Evolutionary conservation across 2,888 invertebrate genomes (phyloP).

Genomic region (Agrilus cyanescens): DNA sequence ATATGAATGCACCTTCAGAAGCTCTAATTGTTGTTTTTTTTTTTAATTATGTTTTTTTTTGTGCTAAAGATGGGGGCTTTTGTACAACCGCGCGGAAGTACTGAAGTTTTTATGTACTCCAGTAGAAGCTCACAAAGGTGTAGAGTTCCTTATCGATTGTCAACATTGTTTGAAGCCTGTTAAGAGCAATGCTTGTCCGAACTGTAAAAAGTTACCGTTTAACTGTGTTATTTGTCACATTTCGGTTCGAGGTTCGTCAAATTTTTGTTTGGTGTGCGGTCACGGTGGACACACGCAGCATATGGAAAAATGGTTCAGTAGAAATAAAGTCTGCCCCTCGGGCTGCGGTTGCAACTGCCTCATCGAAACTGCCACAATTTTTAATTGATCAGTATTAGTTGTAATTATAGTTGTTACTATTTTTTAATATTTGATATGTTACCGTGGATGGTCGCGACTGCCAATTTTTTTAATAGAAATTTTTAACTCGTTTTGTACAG

Average conservation of each 20-base stretch:
- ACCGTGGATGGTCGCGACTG: too few relatives aligned
- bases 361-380: slow-evolving; percentile 49
- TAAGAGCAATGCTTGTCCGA: slow-evolving; percentile 55
- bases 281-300: slow-evolving; percentile 88
- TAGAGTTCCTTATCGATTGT: slow-evolving; percentile 65
- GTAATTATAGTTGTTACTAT: too few relatives aligned
- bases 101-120: slow-evolving; percentile 45
- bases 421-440: too few relatives aligned
- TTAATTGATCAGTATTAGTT: slow-evolving; percentile 28
- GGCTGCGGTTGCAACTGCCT: slow-evolving; percentile 89
- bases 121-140: slow-evolving; percentile 38
- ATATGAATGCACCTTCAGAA: too few relatives aligned
- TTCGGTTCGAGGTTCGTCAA: slow-evolving; percentile 73
- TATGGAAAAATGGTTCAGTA: slow-evolving; percentile 71
- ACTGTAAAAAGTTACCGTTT: slow-evolving; percentile 63
- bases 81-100: slow-evolving; percentile 43
- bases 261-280: slow-evolving; percentile 80
- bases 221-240: slow-evolving; percentile 77
- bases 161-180: slow-evolving; percentile 54
- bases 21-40: too few relatives aligned
- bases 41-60: too few relatives aligned
- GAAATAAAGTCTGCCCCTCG: slow-evolving; percentile 70
- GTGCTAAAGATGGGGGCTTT: slow-evolving; percentile 26
- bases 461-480: too few relatives aligned
- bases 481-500: too few relatives aligned